Conservation (phyloP, 2,113 vertebrate genomes). For the Lucifuga dentata region DNA sequence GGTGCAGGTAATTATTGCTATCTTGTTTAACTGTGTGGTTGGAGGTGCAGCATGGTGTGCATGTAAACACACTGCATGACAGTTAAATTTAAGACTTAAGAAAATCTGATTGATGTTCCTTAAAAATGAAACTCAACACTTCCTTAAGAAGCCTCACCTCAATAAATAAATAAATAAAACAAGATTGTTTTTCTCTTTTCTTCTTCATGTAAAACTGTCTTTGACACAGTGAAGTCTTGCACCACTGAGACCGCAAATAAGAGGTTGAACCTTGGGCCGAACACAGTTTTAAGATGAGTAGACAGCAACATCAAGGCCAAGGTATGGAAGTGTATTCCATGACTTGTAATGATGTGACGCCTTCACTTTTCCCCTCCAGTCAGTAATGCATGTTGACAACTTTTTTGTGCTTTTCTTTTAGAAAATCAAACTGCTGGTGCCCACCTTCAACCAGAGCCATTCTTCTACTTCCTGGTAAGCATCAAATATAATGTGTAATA, state of each 20-base stretch:
- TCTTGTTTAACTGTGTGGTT: too few species aligned
- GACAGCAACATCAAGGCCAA: slow-evolving; percentile 44
- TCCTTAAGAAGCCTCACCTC: neutral
- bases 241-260: slow-evolving; percentile 35
- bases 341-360: slow-evolving; percentile 55
- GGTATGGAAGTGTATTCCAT: slow-evolving; percentile 29
- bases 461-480: neutral
- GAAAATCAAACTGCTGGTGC: neutral
- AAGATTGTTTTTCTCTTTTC: slow-evolving; percentile 12
- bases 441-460: neutral
- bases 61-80: neutral
- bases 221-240: slow-evolving; percentile 16
- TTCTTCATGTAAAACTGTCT: slow-evolving; percentile 32
- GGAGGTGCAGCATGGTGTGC: too few species aligned
- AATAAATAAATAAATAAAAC: too few species aligned
- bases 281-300: slow-evolving; percentile 36
- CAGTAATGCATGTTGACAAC: slow-evolving; percentile 43
- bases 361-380: slow-evolving; percentile 33
- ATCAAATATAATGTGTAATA: neutral
- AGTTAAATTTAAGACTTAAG: slow-evolving; percentile 9
- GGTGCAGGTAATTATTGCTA: too few species aligned
- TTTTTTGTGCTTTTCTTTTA: slow-evolving; percentile 17
- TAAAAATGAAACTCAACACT: neutral
- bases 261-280: slow-evolving; percentile 32
- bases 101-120: neutral